Evolutionary conservation across 2,888 invertebrate genomes (phyloP).

Genomic region (Erannis defoliaria): DNA sequence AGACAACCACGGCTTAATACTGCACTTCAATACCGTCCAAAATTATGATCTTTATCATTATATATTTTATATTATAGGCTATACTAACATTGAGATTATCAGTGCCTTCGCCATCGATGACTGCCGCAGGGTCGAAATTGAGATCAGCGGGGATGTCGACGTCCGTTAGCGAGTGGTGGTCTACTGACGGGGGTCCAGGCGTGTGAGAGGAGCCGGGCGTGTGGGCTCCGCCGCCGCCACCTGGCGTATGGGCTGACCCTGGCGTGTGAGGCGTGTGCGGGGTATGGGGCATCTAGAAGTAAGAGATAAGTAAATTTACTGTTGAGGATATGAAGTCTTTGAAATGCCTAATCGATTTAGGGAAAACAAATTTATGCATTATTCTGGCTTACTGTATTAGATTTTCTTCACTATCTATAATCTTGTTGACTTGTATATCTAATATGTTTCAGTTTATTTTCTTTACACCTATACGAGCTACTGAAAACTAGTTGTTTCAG

Average conservation of each 20-base stretch:
- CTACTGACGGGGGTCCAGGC: constrained; percentile 93
- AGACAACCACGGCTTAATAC: too few species aligned
- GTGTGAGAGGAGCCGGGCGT: constrained; percentile 91
- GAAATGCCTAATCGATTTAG: neutral
- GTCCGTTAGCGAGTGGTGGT: constrained; percentile 88
- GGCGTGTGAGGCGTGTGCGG: constrained; percentile 92
- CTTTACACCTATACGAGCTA: too few species aligned
- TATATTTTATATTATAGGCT: neutral
- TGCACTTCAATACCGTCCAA: too few species aligned
- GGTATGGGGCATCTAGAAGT: constrained; percentile 88
- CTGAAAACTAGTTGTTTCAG: too few species aligned
- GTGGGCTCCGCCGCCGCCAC: constrained; percentile 89
- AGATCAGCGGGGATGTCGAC: constrained; percentile 95
- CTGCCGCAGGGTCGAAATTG: constrained; percentile 97
- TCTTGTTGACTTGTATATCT: too few species aligned
- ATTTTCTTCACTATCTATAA: too few species aligned
- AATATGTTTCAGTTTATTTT: too few species aligned
- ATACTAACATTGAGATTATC: constrained; percentile 96
- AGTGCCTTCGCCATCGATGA: constrained; percentile 96
- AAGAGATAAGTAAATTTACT: neutral
- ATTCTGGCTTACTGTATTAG: too few species aligned
- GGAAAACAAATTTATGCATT: too few species aligned
- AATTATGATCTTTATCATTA: too few species aligned
- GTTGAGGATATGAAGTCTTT: neutral
- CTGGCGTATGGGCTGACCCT: constrained; percentile 92